Base-by-base conservation (phyloP, 2,888 invertebrate species). In the Plebejus argus region DNA sequence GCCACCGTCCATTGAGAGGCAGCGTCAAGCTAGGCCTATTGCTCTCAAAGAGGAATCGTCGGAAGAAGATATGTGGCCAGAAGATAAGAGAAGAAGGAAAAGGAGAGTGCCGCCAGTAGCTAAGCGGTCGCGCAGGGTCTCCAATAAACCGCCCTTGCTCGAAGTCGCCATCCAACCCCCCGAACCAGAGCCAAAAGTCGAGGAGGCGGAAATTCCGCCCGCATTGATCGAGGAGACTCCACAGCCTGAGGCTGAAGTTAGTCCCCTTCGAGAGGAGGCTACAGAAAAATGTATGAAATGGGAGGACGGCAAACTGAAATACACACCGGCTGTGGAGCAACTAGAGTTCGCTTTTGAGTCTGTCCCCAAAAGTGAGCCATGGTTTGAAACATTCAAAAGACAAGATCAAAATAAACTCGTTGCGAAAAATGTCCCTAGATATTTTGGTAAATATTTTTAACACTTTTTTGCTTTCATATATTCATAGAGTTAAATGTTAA, bases 351-450 rank as follows among this genome's bases (percentile, higher is more conserved):
- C 96, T 0, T 98, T 98, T 86, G 97, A 98, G 88, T 95, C 95
- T 20, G 93, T 97, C 78, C 97, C 97, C 0, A 93, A 90, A 56
- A 95, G 95, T 33, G 97, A 97, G 85, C 95, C 97, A 0, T 98
- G 98, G 98, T 97, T 96, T 86, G 95, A 96, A 80, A 96, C 97
- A 1, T 98, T 97, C 85, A 95, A 95, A 81, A 94, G 98, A 1
- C 97, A 97, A 85, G 97, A 97, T 85, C 95, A 95, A 76, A 96
- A 96, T 20, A 95, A 96, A 80, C 95, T 96, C 80, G 92, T 94
- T 79, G 95, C 95, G 83, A 95, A 93, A 82, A 95, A 95, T 86
- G 94, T 96, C 79, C 94, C 95, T 81, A 90, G 93, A 83, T 95
- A 93, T 86, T 95, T 95, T 85, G 94, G 95, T 91, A 89, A 94